Evolutionary conservation across 2,113 vertebrate species (phyloP).

Genomic region (Anser cygnoides): DNA sequence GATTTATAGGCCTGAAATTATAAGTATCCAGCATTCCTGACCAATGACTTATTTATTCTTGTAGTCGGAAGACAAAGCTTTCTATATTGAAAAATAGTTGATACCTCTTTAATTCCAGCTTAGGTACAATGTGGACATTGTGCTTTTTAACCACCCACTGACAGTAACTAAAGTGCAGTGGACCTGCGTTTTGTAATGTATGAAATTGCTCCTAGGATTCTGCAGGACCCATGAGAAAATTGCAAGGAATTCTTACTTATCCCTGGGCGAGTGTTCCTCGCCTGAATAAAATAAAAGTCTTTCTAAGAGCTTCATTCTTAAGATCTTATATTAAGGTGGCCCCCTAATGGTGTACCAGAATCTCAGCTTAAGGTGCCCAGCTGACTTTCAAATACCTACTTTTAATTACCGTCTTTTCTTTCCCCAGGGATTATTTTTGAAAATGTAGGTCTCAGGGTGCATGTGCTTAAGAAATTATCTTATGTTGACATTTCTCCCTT

Average conservation of each 20-base stretch:
- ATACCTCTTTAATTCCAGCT: conserved; percentile 44
- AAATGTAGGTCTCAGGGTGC: background rate
- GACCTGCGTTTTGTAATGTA: conserved; percentile 35
- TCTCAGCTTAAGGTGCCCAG: conserved; percentile 33
- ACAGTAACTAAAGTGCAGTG: conserved; percentile 17
- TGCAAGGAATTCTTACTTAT: conserved; percentile 57
- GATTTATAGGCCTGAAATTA: conserved; percentile 30
- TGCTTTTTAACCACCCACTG: conserved; percentile 51
- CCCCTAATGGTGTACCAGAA: conserved; percentile 37
- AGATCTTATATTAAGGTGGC: conserved; percentile 15
- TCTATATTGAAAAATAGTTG: conserved; percentile 49
- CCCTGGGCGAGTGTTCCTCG: background rate
- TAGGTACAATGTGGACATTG: conserved; percentile 36
- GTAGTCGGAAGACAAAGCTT: conserved; percentile 42
- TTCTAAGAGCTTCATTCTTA: conserved; percentile 43
- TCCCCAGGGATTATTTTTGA: conserved; percentile 8
- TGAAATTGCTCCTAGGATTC: conserved; percentile 53
- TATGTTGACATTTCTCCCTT: background rate
- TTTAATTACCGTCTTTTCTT: conserved; percentile 35
- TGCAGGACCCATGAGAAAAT: conserved; percentile 51
- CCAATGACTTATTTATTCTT: conserved; percentile 16
- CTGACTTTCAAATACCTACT: conserved; percentile 26
- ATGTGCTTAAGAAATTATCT: background rate
- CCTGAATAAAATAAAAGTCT: conserved; percentile 16
- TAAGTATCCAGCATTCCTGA: conserved; percentile 34